These are phyloP conservation scores for Pipistrellus nathusii DNA, from an alignment of 2,797 vertebrate genomes.

Conservation along the genomic window DNA sequence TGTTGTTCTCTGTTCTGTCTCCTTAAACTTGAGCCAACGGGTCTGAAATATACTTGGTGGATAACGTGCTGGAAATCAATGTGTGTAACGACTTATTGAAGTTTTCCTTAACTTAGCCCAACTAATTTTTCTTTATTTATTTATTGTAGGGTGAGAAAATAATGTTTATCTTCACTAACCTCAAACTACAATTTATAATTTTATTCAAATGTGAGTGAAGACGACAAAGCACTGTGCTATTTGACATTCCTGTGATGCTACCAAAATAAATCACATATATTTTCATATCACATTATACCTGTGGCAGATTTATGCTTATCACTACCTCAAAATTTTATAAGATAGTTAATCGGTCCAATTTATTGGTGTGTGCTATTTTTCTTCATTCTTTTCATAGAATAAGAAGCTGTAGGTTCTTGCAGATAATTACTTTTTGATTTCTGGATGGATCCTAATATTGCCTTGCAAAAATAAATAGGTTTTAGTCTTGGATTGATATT, in stretches of 20 bases:
- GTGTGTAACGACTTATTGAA: not conserved
- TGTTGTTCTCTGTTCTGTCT: not conserved
- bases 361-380: constrained; percentile 11
- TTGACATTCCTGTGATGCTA: not conserved
- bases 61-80: not conserved
- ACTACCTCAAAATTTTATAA: not conserved
- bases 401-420: not conserved
- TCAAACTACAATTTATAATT: not conserved
- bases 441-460: not conserved
- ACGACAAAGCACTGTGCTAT: not conserved
- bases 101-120: not conserved
- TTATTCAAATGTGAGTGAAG: not conserved
- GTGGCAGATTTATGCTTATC: not conserved
- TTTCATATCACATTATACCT: not conserved
- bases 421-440: not conserved
- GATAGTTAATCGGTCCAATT: not conserved
- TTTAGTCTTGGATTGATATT: not conserved
- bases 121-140: not conserved
- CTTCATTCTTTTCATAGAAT: constrained; percentile 16
- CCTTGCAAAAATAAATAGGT: not conserved
- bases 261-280: not conserved
- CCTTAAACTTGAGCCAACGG: not conserved
- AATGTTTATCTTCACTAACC: not conserved
- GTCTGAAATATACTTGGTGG: not conserved
- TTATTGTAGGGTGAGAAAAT: not conserved